These are phyloP conservation scores for Apodemus sylvaticus DNA, from an alignment of 2,113 vertebrate genomes.

Conservation along the genomic window DNA sequence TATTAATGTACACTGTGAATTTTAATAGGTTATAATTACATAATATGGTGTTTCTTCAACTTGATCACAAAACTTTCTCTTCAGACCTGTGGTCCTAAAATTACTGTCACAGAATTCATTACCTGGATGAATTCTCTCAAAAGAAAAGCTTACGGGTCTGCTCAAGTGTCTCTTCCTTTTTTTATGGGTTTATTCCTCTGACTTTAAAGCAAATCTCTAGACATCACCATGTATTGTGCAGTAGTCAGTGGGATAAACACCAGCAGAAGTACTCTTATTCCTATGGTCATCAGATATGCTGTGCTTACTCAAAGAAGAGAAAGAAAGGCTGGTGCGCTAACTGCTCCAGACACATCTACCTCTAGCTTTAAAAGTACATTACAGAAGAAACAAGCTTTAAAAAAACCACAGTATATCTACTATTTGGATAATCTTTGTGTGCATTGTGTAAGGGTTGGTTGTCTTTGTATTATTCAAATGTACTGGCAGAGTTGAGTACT, in stretches of 20 bases:
- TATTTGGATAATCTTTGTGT: too few species aligned
- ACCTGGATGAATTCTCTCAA: background rate
- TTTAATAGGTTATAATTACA: background rate
- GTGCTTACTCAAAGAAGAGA: background rate
- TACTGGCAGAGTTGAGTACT: too few species aligned
- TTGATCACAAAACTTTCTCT: conserved; percentile 40
- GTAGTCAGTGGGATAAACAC: background rate
- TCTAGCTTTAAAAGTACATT: background rate
- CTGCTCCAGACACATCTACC: background rate
- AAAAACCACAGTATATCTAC: background rate
- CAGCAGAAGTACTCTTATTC: conserved; percentile 3
- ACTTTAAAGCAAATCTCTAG: conserved; percentile 15
- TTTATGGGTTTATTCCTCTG: background rate
- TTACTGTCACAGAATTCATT: background rate
- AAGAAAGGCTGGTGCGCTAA: background rate
- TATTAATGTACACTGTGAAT: background rate
- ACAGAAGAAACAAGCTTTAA: background rate
- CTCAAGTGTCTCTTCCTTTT: conserved; percentile 19
- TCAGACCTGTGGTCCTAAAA: conserved; percentile 14
- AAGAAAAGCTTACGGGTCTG: background rate
- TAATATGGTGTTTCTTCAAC: background rate
- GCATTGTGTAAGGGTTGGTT: too few species aligned
- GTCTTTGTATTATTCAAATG: too few species aligned
- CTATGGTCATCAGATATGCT: background rate
- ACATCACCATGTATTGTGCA: background rate